A percentile compares a stretch with the other conserved stretches of the same genome.
phyloP scores from a whole-genome alignment of 2,797 vertebrate species.

The Prionace glauca region DNA sequence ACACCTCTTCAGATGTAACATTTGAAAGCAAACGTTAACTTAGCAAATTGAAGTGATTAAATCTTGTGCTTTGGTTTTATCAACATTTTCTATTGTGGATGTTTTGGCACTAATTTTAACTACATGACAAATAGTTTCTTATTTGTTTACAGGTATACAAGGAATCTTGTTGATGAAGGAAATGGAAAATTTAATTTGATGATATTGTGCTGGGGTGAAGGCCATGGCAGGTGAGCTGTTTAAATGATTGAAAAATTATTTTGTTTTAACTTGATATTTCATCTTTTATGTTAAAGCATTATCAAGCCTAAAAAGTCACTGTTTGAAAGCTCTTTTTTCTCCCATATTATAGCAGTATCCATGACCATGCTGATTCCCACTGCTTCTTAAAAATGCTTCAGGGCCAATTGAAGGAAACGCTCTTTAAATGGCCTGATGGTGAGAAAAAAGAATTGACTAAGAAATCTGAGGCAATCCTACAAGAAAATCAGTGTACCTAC shows the following conservation, averaged over 20 bases:
- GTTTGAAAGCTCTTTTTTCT: conserved; percentile 43
- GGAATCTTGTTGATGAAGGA: conserved; percentile 88
- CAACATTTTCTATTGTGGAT: conserved; percentile 39
- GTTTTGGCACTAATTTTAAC: neutral
- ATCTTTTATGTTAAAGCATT: neutral
- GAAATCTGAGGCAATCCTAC: conserved; percentile 79
- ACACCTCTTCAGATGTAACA: no score
- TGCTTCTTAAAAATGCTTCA: conserved; percentile 97
- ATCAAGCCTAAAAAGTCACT: neutral
- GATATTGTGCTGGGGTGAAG: conserved; percentile 96
- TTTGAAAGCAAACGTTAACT: no score
- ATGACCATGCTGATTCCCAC: conserved; percentile 90
- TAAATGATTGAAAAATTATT: neutral
- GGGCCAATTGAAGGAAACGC: conserved; percentile 89
- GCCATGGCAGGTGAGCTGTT: conserved; percentile 82
- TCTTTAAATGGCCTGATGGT: conserved; percentile 80
- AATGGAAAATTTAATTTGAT: conserved; percentile 97
- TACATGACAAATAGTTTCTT: no score
- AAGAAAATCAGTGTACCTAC: conserved; percentile 84
- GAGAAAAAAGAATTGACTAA: conserved; percentile 69
- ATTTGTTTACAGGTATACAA: conserved; percentile 74
- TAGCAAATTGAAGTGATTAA: neutral
- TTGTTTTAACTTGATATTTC: neutral
- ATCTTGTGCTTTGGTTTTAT: conserved; percentile 42
- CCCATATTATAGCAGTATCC: conserved; percentile 80